Conservation (phyloP, 2,797 vertebrate species). For the Hoplostethus atlanticus region DNA sequence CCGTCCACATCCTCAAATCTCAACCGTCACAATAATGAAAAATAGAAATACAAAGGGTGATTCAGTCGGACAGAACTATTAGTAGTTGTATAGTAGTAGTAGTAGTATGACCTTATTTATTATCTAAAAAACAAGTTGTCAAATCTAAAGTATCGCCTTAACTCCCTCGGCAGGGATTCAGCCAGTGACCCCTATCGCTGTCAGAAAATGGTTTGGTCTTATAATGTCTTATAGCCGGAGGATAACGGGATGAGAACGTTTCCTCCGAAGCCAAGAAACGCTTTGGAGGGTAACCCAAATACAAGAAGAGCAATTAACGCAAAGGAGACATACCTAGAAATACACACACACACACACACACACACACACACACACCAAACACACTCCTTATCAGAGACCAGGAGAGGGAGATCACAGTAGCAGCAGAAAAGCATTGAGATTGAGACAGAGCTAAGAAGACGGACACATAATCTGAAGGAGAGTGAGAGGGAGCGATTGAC, state of each 20-base stretch:
- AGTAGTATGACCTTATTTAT: conserved; percentile 15
- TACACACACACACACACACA: conserved; percentile 31
- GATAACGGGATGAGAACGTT: conserved; percentile 59
- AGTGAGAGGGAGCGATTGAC: conserved; percentile 18
- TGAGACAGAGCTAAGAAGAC: conserved; percentile 42
- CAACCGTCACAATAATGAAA: neutral
- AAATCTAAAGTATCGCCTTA: conserved; percentile 22
- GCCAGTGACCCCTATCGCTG: conserved; percentile 3
- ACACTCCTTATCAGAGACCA: conserved; percentile 55
- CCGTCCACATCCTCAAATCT: no score
- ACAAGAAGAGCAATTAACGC: conserved; percentile 66
- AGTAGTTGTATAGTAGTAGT: no score
- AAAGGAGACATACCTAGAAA: conserved; percentile 61
- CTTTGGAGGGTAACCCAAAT: conserved; percentile 44
- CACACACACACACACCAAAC: conserved; percentile 27
- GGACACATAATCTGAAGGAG: conserved; percentile 31
- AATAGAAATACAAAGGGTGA: neutral
- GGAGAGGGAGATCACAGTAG: conserved; percentile 64
- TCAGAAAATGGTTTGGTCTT: conserved; percentile 41
- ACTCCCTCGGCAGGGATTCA: conserved; percentile 15
- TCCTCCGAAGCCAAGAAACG: conserved; percentile 41
- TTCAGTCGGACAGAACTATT: conserved; percentile 12
- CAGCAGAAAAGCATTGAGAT: conserved; percentile 26
- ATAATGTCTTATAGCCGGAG: conserved; percentile 42
- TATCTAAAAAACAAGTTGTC: conserved; percentile 38